These are phyloP conservation scores for Pachliopta kotzebuea DNA, from an alignment of 2,888 invertebrate genomes.

Conservation along the genomic window DNA sequence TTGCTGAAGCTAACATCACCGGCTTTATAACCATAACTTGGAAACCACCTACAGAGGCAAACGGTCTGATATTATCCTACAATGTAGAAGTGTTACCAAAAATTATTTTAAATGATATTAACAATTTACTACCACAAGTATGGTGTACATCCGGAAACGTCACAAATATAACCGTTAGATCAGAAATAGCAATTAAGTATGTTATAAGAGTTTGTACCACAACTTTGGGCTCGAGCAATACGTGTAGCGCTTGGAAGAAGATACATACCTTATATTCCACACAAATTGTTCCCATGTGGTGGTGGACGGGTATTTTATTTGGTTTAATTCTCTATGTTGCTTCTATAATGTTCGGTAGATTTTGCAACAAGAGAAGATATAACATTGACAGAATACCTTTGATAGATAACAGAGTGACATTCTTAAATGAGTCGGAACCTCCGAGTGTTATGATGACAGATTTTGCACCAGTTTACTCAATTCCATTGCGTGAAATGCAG, in stretches of 20 bases:
- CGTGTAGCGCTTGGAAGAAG: constrained; percentile 41
- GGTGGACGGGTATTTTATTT: constrained; percentile 51
- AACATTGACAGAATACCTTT: constrained; percentile 50
- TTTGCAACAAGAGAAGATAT: constrained; percentile 35
- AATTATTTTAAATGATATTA: constrained; percentile 39
- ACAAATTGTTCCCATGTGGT: constrained; percentile 38
- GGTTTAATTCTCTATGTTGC: constrained; percentile 47
- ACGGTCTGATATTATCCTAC: constrained; percentile 65
- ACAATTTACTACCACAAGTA: constrained; percentile 45
- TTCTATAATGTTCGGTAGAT: constrained; percentile 46
- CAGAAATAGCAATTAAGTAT: constrained; percentile 46
- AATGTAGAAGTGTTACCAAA: constrained; percentile 57
- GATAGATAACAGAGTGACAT: constrained; percentile 46
- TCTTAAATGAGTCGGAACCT: constrained; percentile 51
- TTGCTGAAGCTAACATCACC: constrained; percentile 39
- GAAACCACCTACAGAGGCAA: constrained; percentile 55
- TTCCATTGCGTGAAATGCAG: constrained; percentile 38
- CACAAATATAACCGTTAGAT: constrained; percentile 36
- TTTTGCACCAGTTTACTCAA: constrained; percentile 46
- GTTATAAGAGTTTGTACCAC: constrained; percentile 46
- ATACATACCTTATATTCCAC: constrained; percentile 29
- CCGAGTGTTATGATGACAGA: constrained; percentile 53
- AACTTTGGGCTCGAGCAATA: constrained; percentile 45
- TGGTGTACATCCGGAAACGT: constrained; percentile 51
- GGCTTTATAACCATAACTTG: constrained; percentile 54